Base-by-base conservation (phyloP, 2,113 vertebrate species). In the Emydocephalus ijimae region DNA sequence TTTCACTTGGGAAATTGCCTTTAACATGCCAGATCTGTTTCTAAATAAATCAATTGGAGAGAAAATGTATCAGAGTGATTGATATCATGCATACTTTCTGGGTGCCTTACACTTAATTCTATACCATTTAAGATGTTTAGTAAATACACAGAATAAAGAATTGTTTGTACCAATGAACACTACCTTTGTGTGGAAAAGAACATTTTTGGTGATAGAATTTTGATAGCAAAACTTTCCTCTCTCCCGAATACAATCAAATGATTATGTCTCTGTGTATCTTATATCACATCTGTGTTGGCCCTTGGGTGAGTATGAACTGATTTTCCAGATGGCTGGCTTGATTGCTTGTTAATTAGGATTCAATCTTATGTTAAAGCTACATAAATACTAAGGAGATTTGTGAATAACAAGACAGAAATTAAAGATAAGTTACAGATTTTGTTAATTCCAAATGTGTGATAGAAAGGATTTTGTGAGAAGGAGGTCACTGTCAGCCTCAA, bases 291-390 rank as follows among this genome's bases (percentile, higher is more conserved):
- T 90, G 29, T 26, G 48, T 59, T 90, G 43, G 15, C 26, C 57
- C 59, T 90, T 48, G 29, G 26, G 26, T 90, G 59, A 29, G 59
- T 90, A n/a, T 90, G 45, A 50, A 20, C 59, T 90, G 59, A 69
- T 52, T 64, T 48, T 64, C 89, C 89, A 89, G 39, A 90, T 90
- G 43, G 45, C 45, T 90, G 26, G 24, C 48, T 64, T 90, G 89
- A 89, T 64, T 89, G 39, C 43, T 15, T 45, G 26, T 89, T 89
- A 89, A 89, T 89, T 89, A 89, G 89, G 39, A 89, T 89, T 61
- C 89, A 48, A 20, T 89, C 39, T 89, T 48, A 89, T 89, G 39
- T 48, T 59, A 45, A 89, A 64, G 3, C 57, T 45, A 89, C 45
- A 45, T 45, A 89, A 64, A 89, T 61, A 26, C 24, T 29, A 64